phyloP scores from a whole-genome alignment of 2,888 invertebrate genomes.

The Eupithecia tripunctaria region DNA sequence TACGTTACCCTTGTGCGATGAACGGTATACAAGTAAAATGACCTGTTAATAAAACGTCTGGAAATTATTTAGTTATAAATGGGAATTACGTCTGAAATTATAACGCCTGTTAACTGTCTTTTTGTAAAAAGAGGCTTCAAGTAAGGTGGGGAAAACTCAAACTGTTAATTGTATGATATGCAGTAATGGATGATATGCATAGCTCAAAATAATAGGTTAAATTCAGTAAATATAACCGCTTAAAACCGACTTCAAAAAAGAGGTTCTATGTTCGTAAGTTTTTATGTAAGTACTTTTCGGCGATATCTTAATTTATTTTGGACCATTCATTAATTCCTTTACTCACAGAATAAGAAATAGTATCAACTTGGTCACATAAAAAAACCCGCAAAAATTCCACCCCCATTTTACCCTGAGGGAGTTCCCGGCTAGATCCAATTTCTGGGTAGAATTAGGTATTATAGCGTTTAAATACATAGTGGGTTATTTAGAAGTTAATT shows the following conservation, averaged over 20 bases:
- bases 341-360: background rate
- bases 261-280: background rate
- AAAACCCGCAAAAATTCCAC: slow-evolving; percentile 48
- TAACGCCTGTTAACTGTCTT: background rate
- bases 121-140: background rate
- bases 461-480: slow-evolving; percentile 34
- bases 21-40: too few species aligned
- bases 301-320: too few species aligned
- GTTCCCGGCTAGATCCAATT: slow-evolving; percentile 35
- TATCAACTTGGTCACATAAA: too few species aligned
- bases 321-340: too few species aligned
- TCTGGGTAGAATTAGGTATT: slow-evolving; percentile 34
- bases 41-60: too few species aligned
- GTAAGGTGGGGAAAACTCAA: background rate
- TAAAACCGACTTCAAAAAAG: background rate
- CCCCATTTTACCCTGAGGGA: slow-evolving; percentile 14
- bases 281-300: background rate
- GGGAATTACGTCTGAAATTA: too few species aligned
- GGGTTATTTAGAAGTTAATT: slow-evolving; percentile 34
- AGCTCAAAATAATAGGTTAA: background rate
- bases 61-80: too few species aligned
- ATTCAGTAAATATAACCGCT: background rate
- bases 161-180: background rate
- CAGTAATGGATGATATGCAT: background rate
- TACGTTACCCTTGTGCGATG: too few species aligned